Evolutionary conservation across 1,140 invertebrate genomes (phyloP).

Genomic region (Brachionus manjavacas): DNA sequence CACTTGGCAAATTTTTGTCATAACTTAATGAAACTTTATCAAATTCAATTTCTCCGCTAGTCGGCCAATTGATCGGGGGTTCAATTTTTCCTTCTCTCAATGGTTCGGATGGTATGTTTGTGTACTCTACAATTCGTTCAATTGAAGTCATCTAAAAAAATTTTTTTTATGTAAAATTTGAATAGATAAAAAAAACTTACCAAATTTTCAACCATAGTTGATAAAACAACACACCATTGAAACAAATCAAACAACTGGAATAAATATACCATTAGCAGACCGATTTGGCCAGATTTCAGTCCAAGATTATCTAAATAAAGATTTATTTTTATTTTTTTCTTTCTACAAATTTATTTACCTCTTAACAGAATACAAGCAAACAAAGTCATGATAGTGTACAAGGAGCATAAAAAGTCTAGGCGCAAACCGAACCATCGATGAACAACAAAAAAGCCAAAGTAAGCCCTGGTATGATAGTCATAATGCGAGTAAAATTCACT

Average conservation of each 20-base stretch:
- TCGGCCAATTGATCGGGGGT: slow-evolving; percentile 31
- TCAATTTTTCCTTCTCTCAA: slow-evolving; percentile 46
- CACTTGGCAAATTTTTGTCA: slow-evolving; percentile 26
- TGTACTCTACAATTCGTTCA: slow-evolving; percentile 38
- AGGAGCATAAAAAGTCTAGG: slow-evolving; percentile 66
- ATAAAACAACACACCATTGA: slow-evolving; percentile 38
- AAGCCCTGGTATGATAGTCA: slow-evolving; percentile 61
- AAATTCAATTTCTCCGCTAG: slow-evolving; percentile 20
- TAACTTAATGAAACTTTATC: slow-evolving; percentile 38
- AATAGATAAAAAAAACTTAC: slow-evolving; percentile 68
- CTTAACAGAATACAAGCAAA: slow-evolving; percentile 31
- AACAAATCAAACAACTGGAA: slow-evolving; percentile 41
- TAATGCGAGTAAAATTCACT: slow-evolving; percentile 67
- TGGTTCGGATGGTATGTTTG: neutral
- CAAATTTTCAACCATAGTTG: slow-evolving; percentile 26
- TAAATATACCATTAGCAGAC: slow-evolving; percentile 31
- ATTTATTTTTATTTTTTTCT: neutral
- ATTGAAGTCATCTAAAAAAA: neutral
- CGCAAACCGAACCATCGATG: slow-evolving; percentile 77
- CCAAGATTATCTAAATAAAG: neutral
- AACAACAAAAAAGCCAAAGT: slow-evolving; percentile 69
- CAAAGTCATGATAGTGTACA: slow-evolving; percentile 24
- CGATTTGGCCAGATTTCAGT: slow-evolving; percentile 23
- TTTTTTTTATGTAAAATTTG: slow-evolving; percentile 52
- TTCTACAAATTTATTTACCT: neutral